A percentile compares a stretch with the other conserved stretches of the same genome.
phyloP scores from a whole-genome alignment of 2,888 invertebrate genomes.

The Amphiduros pacificus region DNA sequence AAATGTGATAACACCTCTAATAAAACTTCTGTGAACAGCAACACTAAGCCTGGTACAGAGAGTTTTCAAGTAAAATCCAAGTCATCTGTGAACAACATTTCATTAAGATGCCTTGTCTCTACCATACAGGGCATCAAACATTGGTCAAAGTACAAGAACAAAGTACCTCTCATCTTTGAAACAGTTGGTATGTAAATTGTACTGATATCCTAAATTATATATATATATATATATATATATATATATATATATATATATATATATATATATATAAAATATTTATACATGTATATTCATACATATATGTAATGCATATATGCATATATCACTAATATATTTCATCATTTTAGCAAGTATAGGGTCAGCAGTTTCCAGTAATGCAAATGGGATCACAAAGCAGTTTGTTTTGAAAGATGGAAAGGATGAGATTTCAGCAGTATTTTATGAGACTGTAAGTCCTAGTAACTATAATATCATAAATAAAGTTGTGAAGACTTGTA shows the following conservation, averaged over 20 bases:
- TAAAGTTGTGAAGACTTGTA: background rate
- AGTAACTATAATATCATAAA: background rate
- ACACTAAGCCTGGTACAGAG: too few relatives aligned
- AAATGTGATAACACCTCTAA: too few relatives aligned
- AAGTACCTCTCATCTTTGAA: slow-evolving; percentile 16
- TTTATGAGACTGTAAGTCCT: slow-evolving; percentile 17
- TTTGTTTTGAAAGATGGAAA: slow-evolving; percentile 18
- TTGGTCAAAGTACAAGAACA: slow-evolving; percentile 14
- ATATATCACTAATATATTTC: background rate
- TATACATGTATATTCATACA: background rate
- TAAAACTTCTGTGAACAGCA: too few relatives aligned
- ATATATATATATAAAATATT: background rate
- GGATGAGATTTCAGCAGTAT: background rate
- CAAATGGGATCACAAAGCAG: too few relatives aligned
- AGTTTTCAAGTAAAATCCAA: too few relatives aligned
- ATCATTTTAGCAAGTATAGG: background rate
- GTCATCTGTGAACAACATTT: too few relatives aligned
- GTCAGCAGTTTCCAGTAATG: slow-evolving; percentile 2
- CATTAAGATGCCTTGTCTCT: background rate
- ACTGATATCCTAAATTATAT: too few relatives aligned
- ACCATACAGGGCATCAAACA: slow-evolving; percentile 15
- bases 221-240: too few relatives aligned
- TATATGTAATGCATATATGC: background rate
- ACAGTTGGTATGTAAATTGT: slow-evolving; percentile 14
- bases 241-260: background rate